Evolutionary conservation across 2,797 vertebrate genomes (phyloP).

Genomic region (Botia almorhae): DNA sequence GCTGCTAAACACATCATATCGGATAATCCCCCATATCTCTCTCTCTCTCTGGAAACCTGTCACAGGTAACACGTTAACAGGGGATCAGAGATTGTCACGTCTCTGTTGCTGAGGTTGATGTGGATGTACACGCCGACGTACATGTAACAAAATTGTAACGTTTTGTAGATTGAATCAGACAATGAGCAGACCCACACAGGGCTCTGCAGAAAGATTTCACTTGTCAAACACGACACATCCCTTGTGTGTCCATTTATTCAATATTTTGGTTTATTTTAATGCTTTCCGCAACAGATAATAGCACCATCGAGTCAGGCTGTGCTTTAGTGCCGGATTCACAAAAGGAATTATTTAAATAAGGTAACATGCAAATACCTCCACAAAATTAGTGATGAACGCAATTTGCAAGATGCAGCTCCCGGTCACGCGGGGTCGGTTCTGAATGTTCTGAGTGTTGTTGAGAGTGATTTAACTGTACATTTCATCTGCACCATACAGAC

Average conservation of each 20-base stretch:
- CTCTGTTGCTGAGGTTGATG: neutral
- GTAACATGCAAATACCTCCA: neutral
- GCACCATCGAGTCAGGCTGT: neutral
- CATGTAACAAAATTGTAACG: neutral
- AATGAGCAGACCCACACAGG: neutral
- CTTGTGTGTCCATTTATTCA: neutral
- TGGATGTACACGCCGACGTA: neutral
- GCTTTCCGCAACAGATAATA: neutral
- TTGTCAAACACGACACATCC: neutral
- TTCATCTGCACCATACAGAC: neutral
- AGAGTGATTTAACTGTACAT: neutral
- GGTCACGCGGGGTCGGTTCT: neutral
- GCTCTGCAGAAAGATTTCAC: neutral
- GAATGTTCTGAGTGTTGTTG: neutral
- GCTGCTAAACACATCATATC: constrained; percentile 27
- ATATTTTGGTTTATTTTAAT: neutral
- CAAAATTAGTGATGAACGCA: neutral
- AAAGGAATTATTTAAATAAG: neutral
- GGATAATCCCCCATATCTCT: constrained; percentile 18
- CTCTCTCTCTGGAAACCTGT: constrained; percentile 9
- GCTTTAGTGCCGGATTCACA: neutral
- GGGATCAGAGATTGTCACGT: neutral
- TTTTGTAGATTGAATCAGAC: neutral
- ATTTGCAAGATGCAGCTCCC: neutral
- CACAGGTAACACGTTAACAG: constrained; percentile 3